Percentiles rank a stretch among this genome's conserved stretches.
Evolutionary conservation across 1,140 invertebrate genomes (phyloP).

Genomic region (Amphibalanus amphitrite): DNA sequence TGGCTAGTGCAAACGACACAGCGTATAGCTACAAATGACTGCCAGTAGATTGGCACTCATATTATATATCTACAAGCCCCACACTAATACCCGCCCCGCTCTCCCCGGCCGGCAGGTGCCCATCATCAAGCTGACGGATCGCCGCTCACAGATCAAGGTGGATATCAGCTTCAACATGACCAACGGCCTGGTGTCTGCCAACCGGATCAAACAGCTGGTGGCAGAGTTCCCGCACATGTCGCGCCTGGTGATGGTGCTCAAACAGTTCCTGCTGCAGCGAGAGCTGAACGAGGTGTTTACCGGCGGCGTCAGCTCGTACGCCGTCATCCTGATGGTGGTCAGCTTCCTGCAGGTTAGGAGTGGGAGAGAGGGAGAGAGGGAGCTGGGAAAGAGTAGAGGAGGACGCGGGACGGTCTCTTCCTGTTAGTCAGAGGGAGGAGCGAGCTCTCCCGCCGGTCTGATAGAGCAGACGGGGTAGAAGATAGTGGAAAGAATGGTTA

Average conservation of each 20-base stretch:
- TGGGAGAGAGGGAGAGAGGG: too few species aligned
- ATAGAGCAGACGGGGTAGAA: too few species aligned
- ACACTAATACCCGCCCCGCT: too few species aligned
- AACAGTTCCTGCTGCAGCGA: conserved; percentile 90
- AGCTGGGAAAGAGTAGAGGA: too few species aligned
- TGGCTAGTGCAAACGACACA: too few species aligned
- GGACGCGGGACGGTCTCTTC: too few species aligned
- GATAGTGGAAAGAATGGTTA: too few species aligned
- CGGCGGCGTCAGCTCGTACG: conserved; percentile 96
- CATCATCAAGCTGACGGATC: conserved; percentile 94
- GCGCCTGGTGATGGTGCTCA: conserved; percentile 88
- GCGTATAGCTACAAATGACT: too few species aligned
- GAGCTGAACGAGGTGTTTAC: conserved; percentile 98
- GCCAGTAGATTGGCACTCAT: too few species aligned
- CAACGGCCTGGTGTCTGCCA: conserved; percentile 84
- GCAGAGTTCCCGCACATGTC: conserved; percentile 63
- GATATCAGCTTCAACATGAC: conserved; percentile 98
- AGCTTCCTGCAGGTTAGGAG: conserved; percentile 75
- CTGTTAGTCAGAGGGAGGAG: too few species aligned
- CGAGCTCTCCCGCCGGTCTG: too few species aligned
- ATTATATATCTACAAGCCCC: too few species aligned
- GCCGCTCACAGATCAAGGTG: conserved; percentile 78
- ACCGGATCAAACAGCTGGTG: conserved; percentile 76
- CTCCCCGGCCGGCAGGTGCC: conserved; percentile 67
- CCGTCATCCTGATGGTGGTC: conserved; percentile 93